Evolutionary conservation across 2,888 invertebrate species (phyloP), one percentile per base, ranked within the genome.

Genomic region (Aporophyla nigra): DNA sequence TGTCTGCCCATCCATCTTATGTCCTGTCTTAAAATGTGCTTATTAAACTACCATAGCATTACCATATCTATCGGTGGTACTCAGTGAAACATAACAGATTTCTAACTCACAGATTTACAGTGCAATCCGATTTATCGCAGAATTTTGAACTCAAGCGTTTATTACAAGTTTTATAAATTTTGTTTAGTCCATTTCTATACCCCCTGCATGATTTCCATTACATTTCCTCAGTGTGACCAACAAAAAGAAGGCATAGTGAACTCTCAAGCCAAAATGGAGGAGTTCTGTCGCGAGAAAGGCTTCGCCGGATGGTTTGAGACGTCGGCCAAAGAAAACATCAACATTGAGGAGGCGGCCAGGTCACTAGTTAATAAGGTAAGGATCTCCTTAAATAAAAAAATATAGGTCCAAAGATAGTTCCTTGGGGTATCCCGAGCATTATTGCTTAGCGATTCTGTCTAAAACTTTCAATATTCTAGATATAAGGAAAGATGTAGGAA

Each of bases 291-390:
- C 89, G 99, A 99, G 91, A 98, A 99, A 90, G 98, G 99, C 0
- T 99, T 99, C 94, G 97, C 98, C 21, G 98, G 98, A 24, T 99
- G 99, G 99, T 99, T 98, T 93, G 99, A 99, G 96, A 99, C 99
- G 0, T 99, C 99, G 0, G 99, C 99, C 63, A 99, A 99, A 94
- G 99, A 99, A 92, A 99, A 99, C 92, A 98, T 99, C 74, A 99
- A 99, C 93, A 99, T 99, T 72, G 99, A 99, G 93, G 99, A 99
- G 93, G 99, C 99, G 61, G 99, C 99, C 7, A 97, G 98, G 90
- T 98, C 98, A 91, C 97, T 99, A 95, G 99, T 99, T 78, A 98
- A 98, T 95, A 98, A 99, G 98, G 99, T 99, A 46, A 46, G 43
- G 43, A 46, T 46, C 10, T 46, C 5, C 2, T 40, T 40, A 40